These are phyloP conservation scores for Tor tambroides DNA, from an alignment of 2,113 vertebrate genomes.

Conservation along the genomic window DNA sequence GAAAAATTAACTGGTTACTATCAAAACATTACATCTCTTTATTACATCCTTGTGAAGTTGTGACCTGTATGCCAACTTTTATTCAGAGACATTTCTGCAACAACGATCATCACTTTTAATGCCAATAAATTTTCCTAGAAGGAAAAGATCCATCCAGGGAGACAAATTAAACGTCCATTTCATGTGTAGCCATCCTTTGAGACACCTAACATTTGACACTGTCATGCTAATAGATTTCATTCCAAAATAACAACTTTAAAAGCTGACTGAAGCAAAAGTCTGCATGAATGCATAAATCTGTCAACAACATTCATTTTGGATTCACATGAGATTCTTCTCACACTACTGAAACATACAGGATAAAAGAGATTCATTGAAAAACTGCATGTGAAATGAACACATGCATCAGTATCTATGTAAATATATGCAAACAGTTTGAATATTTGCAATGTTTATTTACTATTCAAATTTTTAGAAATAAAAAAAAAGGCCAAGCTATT, in stretches of 20 bases:
- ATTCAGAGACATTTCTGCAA: neutral
- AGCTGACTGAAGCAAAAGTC: neutral
- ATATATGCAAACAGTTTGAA: slow-evolving; percentile 18
- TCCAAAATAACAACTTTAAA: neutral
- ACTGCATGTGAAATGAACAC: neutral
- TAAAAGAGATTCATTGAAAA: neutral
- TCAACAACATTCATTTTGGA: neutral
- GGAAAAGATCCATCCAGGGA: neutral
- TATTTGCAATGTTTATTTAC: neutral
- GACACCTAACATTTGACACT: neutral
- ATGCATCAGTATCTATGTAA: neutral
- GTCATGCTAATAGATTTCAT: neutral
- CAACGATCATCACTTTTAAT: neutral
- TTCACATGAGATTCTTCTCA: neutral
- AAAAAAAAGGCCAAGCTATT: neutral
- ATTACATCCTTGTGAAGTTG: neutral
- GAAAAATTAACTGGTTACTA: neutral
- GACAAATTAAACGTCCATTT: neutral
- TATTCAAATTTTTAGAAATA: neutral
- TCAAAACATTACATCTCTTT: neutral
- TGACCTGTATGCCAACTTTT: neutral
- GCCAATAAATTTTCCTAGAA: neutral
- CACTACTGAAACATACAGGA: neutral
- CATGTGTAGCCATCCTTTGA: neutral
- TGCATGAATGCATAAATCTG: neutral